Conservation (phyloP, 2,113 vertebrate genomes). For the Nibea albiflora region DNA sequence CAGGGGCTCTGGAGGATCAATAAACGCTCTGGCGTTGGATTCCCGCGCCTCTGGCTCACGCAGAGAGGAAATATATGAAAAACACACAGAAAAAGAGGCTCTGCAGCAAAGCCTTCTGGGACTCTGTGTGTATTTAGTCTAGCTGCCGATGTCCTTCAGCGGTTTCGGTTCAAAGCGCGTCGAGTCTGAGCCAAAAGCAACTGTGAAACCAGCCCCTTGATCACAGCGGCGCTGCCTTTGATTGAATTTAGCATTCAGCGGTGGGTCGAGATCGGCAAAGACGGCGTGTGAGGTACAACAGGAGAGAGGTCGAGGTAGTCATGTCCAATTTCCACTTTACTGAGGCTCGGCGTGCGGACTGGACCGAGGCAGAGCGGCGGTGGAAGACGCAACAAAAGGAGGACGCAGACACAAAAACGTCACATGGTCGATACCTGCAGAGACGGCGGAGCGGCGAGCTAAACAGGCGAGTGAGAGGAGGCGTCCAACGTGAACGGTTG, state of each 20-base stretch:
- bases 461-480: no score
- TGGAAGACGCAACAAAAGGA: not conserved
- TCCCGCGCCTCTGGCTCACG: constrained; percentile 64
- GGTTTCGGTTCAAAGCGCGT: constrained; percentile 52
- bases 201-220: constrained; percentile 57
- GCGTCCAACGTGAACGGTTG: no score
- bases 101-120: constrained; percentile 36
- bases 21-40: constrained; percentile 70
- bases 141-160: constrained; percentile 37
- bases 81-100: constrained; percentile 9
- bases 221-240: constrained; percentile 54
- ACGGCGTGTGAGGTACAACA: constrained; percentile 40
- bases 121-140: constrained; percentile 59
- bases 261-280: constrained; percentile 33
- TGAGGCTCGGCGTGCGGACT: not conserved
- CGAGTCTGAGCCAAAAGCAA: constrained; percentile 59
- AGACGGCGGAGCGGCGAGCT: not conserved
- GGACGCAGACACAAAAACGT: not conserved
- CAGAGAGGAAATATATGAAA: constrained; percentile 66
- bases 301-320: constrained; percentile 16
- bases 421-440: not conserved
- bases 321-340: constrained; percentile 18
- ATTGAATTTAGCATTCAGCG: constrained; percentile 56
- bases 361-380: not conserved
- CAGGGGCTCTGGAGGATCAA: constrained; percentile 84